Evolutionary conservation across 2,113 vertebrate species (phyloP), one percentile per base, ranked within the genome.

Genomic region (Balaeniceps rex): DNA sequence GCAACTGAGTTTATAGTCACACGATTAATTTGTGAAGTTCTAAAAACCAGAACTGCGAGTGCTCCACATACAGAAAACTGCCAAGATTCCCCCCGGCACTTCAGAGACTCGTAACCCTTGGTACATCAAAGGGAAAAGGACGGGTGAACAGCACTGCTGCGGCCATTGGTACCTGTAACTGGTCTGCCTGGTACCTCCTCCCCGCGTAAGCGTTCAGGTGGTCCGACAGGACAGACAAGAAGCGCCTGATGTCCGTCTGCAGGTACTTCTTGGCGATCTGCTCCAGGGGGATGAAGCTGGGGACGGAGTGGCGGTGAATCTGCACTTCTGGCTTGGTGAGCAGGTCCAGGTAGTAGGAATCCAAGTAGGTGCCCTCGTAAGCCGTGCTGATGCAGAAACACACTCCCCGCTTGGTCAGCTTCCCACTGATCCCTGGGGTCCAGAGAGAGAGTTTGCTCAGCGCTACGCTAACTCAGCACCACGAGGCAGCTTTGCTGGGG

Each of bases 161-260:
- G 18, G 36, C 25, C 40, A 34, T 33, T 4, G n/a, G 58, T 97
- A 98, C 98, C 98, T 98, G 96, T 21, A 98, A 85, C 65, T 68
- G 97, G n/a, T 98, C 97, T 19, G 96, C 97, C 93, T 98, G 98
- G 95, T 97, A 98, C 88, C 96, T 98, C 92, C 98, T 97, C 25
- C 97, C 94, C 2, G n/a, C 84, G 2, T 98, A 98, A 46, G 97
- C 98, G 6, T 98, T 98, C 9, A 98, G 90, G 90, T 97, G 86
- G 29, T 97, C 85, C 0, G 69, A 95, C 10, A 98, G 94, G 46
- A 90, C 66, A 2, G 94, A 68, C 13, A 98, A 29, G 90, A 98
- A 98, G 47, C 63, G 86, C 71, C 88, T 96, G 77, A 98, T 51
- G 63, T 98, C 68, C 0, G 87, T 88, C 84, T 97, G 96, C 60